These are phyloP conservation scores for Meles meles DNA, from an alignment of 2,113 vertebrate species.

Conservation along the genomic window DNA sequence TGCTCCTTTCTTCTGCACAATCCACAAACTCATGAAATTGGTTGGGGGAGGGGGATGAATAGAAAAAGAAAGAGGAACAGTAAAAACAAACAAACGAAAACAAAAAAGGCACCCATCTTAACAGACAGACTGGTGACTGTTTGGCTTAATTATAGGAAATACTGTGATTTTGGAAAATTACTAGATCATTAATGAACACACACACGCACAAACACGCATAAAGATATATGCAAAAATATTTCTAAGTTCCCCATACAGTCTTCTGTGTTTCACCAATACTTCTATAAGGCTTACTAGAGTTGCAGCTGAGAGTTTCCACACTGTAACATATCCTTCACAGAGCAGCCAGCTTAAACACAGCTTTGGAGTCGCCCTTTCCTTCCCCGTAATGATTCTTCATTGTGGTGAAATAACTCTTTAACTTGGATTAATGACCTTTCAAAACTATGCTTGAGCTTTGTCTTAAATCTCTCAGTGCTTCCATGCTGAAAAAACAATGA, in stretches of 20 bases:
- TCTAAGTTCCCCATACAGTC: neutral
- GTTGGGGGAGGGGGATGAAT: accelerated
- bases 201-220: neutral
- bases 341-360: neutral
- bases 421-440: slow-evolving; percentile 37
- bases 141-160: neutral
- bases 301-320: neutral
- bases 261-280: neutral
- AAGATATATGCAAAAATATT: neutral
- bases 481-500: neutral
- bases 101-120: neutral
- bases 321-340: neutral
- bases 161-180: neutral
- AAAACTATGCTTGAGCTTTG: neutral
- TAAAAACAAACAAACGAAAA: neutral
- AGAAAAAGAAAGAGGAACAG: neutral
- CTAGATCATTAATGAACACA: neutral
- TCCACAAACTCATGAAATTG: neutral
- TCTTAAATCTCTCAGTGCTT: neutral
- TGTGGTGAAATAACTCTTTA: slow-evolving; percentile 20
- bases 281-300: neutral
- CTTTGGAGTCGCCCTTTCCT: neutral
- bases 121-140: neutral
- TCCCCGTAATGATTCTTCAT: neutral
- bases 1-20: neutral